Conservation (phyloP, 2,113 vertebrate species). For the Dicerorhinus sumatrensis region DNA sequence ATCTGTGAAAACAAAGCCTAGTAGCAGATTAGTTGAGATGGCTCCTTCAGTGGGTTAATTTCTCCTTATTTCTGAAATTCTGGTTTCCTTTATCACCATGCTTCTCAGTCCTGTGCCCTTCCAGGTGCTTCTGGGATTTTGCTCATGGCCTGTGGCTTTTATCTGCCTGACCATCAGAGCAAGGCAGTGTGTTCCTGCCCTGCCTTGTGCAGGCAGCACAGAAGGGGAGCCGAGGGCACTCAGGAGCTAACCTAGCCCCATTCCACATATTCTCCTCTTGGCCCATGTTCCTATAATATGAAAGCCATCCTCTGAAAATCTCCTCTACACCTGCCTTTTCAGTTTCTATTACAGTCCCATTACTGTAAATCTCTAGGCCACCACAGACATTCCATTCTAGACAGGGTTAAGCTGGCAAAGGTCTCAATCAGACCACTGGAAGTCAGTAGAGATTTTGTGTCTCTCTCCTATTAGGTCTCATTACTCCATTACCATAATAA, state of each 20-base stretch:
- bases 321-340: not conserved
- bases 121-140: not conserved
- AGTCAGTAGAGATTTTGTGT: not conserved
- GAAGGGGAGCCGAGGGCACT: not conserved
- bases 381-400: not conserved
- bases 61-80: not conserved
- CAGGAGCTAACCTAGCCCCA: not conserved
- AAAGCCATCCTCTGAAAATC: not conserved
- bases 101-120: not conserved
- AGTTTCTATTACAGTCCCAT: not conserved
- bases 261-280: not conserved
- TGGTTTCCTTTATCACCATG: not conserved
- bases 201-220: not conserved
- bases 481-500: not conserved
- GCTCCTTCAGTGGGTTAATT: not conserved
- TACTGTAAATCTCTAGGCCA: not conserved
- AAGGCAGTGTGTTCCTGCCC: no score
- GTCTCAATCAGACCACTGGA: not conserved
- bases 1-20: constrained; percentile 22
- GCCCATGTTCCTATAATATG: not conserved
- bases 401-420: not conserved
- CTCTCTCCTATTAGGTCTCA: not conserved
- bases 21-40: not conserved
- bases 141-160: not conserved
- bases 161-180: not conserved